Evolutionary conservation across 2,888 invertebrate species (phyloP).

Genomic region (Synergus umbraculus): DNA sequence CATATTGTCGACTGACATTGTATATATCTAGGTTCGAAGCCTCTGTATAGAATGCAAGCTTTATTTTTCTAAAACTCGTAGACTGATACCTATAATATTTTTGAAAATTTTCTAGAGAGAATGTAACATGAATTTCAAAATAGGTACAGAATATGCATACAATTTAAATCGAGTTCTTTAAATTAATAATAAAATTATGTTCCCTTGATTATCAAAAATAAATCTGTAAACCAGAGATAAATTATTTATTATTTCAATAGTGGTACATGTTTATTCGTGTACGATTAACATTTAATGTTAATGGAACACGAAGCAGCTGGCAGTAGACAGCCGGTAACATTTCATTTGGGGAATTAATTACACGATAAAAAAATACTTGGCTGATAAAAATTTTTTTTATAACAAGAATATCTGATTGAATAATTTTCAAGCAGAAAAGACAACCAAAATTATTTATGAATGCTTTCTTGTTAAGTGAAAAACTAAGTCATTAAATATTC

Average conservation of each 20-base stretch:
- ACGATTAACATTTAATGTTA: constrained; percentile 35
- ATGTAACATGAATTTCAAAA: constrained; percentile 8
- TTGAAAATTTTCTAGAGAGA: constrained; percentile 8
- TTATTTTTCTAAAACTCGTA: neutral
- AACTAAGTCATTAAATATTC: neutral
- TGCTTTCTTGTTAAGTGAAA: constrained; percentile 10
- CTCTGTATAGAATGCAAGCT: constrained; percentile 11
- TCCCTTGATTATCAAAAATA: constrained; percentile 9
- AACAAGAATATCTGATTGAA: constrained; percentile 8
- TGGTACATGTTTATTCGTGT: constrained; percentile 37
- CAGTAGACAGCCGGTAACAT: constrained; percentile 29
- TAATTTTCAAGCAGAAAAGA: neutral
- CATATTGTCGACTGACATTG: neutral
- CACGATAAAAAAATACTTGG: neutral
- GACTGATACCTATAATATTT: constrained; percentile 35
- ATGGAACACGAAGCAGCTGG: constrained; percentile 26
- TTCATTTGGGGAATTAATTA: constrained; percentile 18
- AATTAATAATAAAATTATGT: neutral
- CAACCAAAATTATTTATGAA: neutral
- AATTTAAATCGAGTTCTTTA: neutral
- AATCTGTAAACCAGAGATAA: constrained; percentile 38
- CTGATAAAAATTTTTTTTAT: neutral
- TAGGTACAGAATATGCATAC: neutral
- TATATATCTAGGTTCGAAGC: constrained; percentile 4
- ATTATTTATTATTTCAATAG: constrained; percentile 38